Conservation (phyloP, 2,797 vertebrate species). For the Perdix hodgsoniae region DNA sequence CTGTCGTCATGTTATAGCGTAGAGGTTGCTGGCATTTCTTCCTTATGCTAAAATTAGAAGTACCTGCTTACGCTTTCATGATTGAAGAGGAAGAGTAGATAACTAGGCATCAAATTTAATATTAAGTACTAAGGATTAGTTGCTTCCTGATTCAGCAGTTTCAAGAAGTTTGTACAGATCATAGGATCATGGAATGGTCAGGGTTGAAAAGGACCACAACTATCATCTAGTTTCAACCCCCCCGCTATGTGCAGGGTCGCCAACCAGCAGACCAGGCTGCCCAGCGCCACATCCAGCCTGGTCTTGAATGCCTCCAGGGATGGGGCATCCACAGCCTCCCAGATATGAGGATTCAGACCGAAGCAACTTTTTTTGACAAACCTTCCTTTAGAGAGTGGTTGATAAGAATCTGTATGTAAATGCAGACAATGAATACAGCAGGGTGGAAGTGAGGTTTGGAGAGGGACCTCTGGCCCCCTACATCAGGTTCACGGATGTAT, state of each 20-base stretch:
- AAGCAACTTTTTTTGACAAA: neutral
- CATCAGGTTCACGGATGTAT: neutral
- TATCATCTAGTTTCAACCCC: too few species aligned
- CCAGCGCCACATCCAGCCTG: too few species aligned
- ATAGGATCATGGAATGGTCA: too few species aligned
- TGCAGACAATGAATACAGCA: neutral
- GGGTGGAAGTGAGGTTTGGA: neutral
- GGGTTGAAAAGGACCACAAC: too few species aligned
- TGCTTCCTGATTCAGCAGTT: neutral
- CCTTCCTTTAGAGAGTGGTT: neutral
- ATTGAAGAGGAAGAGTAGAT: neutral
- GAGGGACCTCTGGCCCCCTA: neutral
- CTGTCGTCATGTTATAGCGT: accelerated
- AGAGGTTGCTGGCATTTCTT: neutral
- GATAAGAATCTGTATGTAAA: neutral
- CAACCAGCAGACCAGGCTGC: too few species aligned
- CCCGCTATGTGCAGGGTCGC: too few species aligned
- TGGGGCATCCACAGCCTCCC: too few species aligned
- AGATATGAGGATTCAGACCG: neutral
- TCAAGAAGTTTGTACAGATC: neutral
- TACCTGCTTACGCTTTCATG: neutral
- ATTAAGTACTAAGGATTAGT: neutral
- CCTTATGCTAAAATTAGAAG: neutral
- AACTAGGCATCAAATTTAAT: neutral
- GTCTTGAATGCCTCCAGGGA: too few species aligned